Evolutionary conservation across 23 tunicate genomes (phyloP).

Genomic region (Halocynthia roretzi): DNA sequence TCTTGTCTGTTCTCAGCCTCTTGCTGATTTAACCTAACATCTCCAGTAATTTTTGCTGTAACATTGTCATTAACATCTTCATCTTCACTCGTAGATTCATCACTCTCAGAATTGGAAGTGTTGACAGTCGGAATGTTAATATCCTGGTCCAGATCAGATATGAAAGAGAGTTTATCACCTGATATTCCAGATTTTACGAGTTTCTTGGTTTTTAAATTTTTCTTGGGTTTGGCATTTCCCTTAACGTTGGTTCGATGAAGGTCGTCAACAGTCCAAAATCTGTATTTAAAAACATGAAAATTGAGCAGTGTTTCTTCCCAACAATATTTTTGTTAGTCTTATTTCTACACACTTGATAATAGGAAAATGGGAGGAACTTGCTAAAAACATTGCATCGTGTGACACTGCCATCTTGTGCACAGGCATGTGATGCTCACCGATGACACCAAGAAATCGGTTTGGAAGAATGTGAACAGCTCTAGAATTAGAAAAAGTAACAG

Average conservation of each 20-base stretch:
- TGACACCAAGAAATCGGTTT: constrained; percentile 78
- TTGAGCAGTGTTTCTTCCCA: too few species aligned
- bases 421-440: constrained; percentile 68
- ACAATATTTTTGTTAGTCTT: too few species aligned
- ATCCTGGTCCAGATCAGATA: constrained; percentile 65
- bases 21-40: too few species aligned
- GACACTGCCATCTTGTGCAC: constrained; percentile 51
- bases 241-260: constrained; percentile 31
- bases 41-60: neutral
- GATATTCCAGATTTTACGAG: constrained; percentile 46
- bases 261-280: constrained; percentile 82
- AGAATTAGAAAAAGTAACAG: neutral
- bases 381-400: constrained; percentile 51
- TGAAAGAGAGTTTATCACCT: constrained; percentile 27
- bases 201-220: constrained; percentile 27
- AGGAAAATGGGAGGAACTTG: constrained; percentile 62
- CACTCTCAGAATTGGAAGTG: constrained; percentile 33
- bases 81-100: constrained; percentile 5
- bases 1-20: too few species aligned
- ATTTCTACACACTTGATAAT: constrained; percentile 32
- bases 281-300: neutral
- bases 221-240: constrained; percentile 37
- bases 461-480: constrained; percentile 84
- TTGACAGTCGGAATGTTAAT: constrained; percentile 45
- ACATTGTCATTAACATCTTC: constrained; percentile 5